These are phyloP conservation scores for Elachura formosa DNA, from an alignment of 2,113 vertebrate species.

Conservation along the genomic window DNA sequence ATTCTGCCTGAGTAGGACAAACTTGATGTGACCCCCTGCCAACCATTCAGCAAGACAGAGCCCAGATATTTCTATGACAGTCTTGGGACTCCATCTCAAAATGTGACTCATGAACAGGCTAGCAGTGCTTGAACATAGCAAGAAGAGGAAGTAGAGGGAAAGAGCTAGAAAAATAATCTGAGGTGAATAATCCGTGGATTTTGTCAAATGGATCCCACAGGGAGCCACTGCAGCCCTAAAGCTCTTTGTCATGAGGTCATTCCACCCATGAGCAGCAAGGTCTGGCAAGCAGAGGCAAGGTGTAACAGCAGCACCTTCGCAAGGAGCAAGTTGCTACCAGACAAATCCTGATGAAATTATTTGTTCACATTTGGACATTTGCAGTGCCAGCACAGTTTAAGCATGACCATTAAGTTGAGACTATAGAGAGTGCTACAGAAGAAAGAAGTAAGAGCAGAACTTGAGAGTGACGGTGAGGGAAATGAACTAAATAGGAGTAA, in stretches of 20 bases:
- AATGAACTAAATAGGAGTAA: not conserved
- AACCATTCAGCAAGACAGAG: not conserved
- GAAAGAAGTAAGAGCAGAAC: not conserved
- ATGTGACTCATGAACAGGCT: not conserved
- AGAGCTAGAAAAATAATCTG: not conserved
- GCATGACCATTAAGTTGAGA: not conserved
- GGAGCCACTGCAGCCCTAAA: not conserved
- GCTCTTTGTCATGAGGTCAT: not conserved
- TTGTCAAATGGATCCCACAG: not conserved
- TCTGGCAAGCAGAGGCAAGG: not conserved
- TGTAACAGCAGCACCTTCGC: accelerated
- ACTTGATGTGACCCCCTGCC: accelerated
- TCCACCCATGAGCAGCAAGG: not conserved
- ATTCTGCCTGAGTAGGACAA: not conserved
- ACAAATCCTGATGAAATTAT: not conserved
- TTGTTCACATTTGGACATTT: not conserved
- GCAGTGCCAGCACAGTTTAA: not conserved
- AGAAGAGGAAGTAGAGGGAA: not conserved
- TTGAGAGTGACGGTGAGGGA: not conserved
- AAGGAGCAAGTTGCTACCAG: not conserved
- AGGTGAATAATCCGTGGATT: not conserved
- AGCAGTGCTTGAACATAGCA: accelerated
- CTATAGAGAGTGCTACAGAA: not conserved
- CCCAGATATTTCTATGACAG: not conserved
- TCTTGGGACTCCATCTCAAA: not conserved